Conservation (phyloP, 2,888 invertebrate species). For the Metallyticus violacea region DNA sequence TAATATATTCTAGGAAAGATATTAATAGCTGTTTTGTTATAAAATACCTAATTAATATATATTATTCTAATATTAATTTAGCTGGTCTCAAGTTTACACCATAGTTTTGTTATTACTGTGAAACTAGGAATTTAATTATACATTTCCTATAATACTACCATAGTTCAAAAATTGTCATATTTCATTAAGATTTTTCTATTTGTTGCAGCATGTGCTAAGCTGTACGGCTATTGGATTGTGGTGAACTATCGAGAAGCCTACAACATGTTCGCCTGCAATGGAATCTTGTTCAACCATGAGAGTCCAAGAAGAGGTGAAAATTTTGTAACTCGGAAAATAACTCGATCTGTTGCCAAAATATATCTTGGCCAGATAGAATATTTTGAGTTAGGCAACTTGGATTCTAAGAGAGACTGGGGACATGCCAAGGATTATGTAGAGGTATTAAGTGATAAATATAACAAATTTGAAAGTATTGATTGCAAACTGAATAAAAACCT, state of each 20-base stretch:
- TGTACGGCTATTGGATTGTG: constrained; percentile 95
- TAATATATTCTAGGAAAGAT: too few relatives aligned
- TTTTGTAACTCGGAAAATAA: constrained; percentile 97
- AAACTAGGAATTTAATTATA: too few relatives aligned
- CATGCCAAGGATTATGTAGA: constrained; percentile 95
- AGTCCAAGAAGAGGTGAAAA: constrained; percentile 94
- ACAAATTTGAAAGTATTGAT: too few relatives aligned
- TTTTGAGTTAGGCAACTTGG: constrained; percentile 90
- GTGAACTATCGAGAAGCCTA: constrained; percentile 95
- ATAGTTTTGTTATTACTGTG: too few relatives aligned
- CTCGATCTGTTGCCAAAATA: constrained; percentile 96
- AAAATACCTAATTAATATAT: too few relatives aligned
- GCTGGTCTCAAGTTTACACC: too few relatives aligned
- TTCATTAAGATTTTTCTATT: too few relatives aligned
- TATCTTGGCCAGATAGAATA: constrained; percentile 78
- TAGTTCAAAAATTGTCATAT: too few relatives aligned
- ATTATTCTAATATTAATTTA: too few relatives aligned
- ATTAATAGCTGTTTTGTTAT: too few relatives aligned
- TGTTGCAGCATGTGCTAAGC: constrained; percentile 82
- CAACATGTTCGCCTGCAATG: constrained; percentile 92
- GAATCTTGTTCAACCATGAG: constrained; percentile 95
- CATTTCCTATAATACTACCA: too few relatives aligned
- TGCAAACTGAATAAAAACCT: too few relatives aligned
- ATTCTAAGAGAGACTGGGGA: constrained; percentile 97
- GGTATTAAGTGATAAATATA: constrained; percentile 49